Evolutionary conservation across 2,113 vertebrate genomes (phyloP), one percentile per base, ranked within the genome.

Genomic region (Esox niger): DNA sequence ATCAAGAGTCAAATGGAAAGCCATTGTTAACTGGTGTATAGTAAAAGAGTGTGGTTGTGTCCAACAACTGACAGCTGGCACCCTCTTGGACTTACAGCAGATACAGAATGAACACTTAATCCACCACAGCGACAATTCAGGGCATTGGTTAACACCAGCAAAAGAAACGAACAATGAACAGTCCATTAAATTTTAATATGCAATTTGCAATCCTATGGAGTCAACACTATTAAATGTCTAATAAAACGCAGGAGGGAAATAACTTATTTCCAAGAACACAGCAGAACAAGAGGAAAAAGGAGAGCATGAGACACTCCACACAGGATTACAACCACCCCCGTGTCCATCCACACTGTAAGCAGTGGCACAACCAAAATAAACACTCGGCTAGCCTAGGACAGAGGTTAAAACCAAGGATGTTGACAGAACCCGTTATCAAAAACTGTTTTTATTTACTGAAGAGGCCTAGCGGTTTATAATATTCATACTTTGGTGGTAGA

Each of bases 181-280:
- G 64, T 11, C 71, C 43, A 69, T 65, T 75, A 68, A 71, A 67
- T 38, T 74, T 77, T 71, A 54, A 77, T 75, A 71, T 29, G 31
- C 71, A 61, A 74, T 80, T 74, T 69, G 52, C 55, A 77, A 71
- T 61, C 57, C 47, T 59, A 74, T 49, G 30, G 62, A 69, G 69
- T 62, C 63, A 70, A 69, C n/a, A 26, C 35, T 52, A 43, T 68
- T 56, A 75, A 69, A 69, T 30, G 66, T 65, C 71, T 59, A 70
- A 68, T 80, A 54, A 74, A 74, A 59, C 6, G 35, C 62, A 27
- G 38, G 11, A 17, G 62, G 10, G 46, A 47, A 55, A 27, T 8
- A 70, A 33, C 26, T 43, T 25, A 23, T 5, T 49, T 52, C 27
- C 27, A 30, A 31, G 30, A 43, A 49, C 4, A 49, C 26, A 1